Evolutionary conservation across 2,113 vertebrate species (phyloP).

Genomic region (Oncorhynchus kisutch): DNA sequence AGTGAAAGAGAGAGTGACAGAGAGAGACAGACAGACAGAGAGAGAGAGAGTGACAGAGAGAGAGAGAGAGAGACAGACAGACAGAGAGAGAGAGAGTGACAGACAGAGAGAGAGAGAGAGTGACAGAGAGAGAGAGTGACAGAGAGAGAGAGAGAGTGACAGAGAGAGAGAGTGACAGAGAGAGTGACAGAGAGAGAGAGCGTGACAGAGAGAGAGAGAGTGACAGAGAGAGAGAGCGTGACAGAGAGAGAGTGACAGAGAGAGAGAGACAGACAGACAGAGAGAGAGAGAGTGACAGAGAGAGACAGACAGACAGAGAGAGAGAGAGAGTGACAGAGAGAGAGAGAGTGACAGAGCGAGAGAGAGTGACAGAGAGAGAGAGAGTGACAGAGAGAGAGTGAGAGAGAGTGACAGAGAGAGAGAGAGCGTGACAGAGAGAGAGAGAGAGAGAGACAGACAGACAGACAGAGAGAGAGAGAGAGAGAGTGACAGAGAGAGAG

Average conservation of each 20-base stretch:
- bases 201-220: background rate
- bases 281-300: background rate
- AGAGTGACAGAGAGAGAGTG: background rate
- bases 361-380: background rate
- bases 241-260: no score
- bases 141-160: background rate
- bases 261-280: background rate
- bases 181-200: background rate
- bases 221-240: background rate
- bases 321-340: background rate
- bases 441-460: no score
- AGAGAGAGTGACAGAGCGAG: no score
- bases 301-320: background rate
- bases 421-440: no score
- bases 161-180: no score
- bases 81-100: background rate
- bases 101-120: background rate
- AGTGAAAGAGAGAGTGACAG: no score
- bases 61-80: background rate
- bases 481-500: no score
- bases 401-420: no score
- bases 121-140: rapidly evolving
- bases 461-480: no score
- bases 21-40: background rate
- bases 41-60: background rate